Conservation (phyloP, 2,113 vertebrate species). For the Reinhardtius hippoglossoides region DNA sequence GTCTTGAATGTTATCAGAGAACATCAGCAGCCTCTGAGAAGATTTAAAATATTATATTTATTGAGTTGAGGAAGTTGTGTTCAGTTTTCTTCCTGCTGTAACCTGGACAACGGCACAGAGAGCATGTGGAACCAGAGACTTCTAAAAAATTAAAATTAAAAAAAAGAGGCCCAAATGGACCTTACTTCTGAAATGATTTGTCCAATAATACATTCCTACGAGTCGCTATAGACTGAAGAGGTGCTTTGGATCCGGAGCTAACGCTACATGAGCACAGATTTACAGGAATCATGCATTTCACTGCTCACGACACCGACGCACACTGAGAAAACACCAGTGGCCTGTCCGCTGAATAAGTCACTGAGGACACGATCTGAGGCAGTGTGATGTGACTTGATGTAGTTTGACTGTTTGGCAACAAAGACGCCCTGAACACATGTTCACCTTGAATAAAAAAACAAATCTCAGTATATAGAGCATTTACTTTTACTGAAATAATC, state of each 20-base stretch:
- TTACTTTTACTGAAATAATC: conserved; percentile 5
- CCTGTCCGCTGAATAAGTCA: conserved; percentile 11
- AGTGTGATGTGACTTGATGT: conserved; percentile 15
- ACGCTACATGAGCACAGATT: conserved; percentile 42
- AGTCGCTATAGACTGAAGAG: conserved; percentile 8
- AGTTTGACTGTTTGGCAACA: conserved; percentile 29
- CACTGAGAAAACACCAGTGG: conserved; percentile 22
- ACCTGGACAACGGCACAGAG: not conserved
- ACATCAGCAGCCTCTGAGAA: not conserved
- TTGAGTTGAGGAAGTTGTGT: not conserved
- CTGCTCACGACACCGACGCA: conserved; percentile 34
- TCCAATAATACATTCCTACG: conserved; percentile 4
- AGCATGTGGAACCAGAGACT: not conserved
- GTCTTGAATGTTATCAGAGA: not conserved
- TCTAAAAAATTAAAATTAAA: no score
- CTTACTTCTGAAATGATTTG: conserved; percentile 26
- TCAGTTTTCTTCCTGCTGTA: not conserved
- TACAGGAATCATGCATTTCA: conserved; percentile 56
- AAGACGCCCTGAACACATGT: conserved; percentile 12
- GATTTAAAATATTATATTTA: not conserved
- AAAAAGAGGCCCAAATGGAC: not conserved
- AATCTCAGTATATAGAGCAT: not conserved
- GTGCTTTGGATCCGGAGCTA: conserved; percentile 28
- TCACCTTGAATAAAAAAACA: conserved; percentile 9
- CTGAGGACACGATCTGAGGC: conserved; percentile 22